Base-by-base conservation (phyloP, 2,888 invertebrate genomes). In the Stenchaetothrips biformis region DNA sequence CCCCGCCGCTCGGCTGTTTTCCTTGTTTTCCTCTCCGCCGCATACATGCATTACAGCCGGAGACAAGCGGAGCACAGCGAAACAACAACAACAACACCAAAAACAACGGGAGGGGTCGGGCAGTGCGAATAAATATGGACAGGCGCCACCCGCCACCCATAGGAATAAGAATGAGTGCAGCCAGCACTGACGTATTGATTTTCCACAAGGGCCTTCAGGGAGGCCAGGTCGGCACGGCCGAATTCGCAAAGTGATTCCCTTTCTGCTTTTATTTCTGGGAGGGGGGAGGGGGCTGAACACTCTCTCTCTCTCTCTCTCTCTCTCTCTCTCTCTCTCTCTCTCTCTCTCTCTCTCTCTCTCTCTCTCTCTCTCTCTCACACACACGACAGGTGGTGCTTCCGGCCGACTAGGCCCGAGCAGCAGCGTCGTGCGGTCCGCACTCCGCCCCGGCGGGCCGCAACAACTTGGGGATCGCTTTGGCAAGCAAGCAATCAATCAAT, bases 291-390 rank as follows among this genome's bases (percentile, higher is more conserved):
- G n/a, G n/a, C n/a, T n/a, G n/a, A n/a, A n/a, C n/a, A n/a, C 83
- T 81, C 81, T 79, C 82, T 81, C 82, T 82, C 82, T 82, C 83
- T 83, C 83, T 84, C 83, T 80, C 82, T 82, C 25, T 80, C 77
- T 79, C 81, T 82, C 83, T 81, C 81, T 79, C 82, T 81, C 82
- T 82, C 82, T 82, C 83, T 83, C 83, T 84, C 83, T 80, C 82
- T 82, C 25, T 80, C 77, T 80, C 79, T 16, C 9, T 79, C 13
- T 78, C 81, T 79, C 77, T 77, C 53, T 80, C 81, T 81, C 80
- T 79, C 80, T 80, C 82, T 81, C 81, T 80, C 81, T 79, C 80
- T 81, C 78, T 80, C 77, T 82, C 81, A 62, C 81, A 48, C 59
- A 62, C 80, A 16, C 77, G 77, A 59, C 25, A 53, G 49, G 80